Conservation (phyloP, 64 coral and sea anemone species). For the Trachythela sp. region DNA sequence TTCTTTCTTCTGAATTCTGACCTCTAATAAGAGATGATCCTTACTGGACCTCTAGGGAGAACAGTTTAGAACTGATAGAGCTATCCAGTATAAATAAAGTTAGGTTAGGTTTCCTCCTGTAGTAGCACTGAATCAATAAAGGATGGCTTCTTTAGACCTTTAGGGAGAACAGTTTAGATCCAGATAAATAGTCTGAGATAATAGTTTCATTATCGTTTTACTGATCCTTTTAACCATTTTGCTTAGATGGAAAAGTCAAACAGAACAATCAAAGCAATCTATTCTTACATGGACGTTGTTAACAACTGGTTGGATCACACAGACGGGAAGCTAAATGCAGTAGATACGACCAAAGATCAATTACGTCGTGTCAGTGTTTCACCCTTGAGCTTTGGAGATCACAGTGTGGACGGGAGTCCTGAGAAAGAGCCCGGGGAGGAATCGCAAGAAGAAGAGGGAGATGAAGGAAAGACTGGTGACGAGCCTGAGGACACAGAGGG, state of each 20-base stretch:
- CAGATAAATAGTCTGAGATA: too few species aligned
- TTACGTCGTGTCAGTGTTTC: not conserved
- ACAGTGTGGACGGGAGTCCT: not conserved
- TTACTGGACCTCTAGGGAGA: too few species aligned
- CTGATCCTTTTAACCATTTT: not conserved
- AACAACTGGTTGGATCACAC: constrained; percentile 8
- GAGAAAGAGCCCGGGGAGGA: not conserved
- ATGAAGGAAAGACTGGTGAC: not conserved
- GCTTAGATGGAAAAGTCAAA: not conserved
- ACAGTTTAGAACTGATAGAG: too few species aligned
- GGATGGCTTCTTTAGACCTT: not conserved
- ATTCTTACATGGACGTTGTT: not conserved
- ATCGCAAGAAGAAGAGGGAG: not conserved
- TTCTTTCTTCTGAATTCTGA: not conserved
- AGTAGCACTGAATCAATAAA: too few species aligned
- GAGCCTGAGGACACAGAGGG: not conserved
- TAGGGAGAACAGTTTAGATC: not conserved
- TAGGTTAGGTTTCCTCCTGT: too few species aligned
- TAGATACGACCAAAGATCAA: not conserved
- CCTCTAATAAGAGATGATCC: too few species aligned
- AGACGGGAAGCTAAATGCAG: not conserved
- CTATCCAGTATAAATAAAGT: too few species aligned
- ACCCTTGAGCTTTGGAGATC: not conserved
- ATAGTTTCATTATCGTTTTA: too few species aligned
- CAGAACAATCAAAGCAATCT: constrained; percentile 1